A percentile compares a stretch with the other conserved stretches of the same genome.
These are phyloP conservation scores for Cheirogaleus medius DNA, from an alignment of 2,113 vertebrate species.

Conservation along the genomic window DNA sequence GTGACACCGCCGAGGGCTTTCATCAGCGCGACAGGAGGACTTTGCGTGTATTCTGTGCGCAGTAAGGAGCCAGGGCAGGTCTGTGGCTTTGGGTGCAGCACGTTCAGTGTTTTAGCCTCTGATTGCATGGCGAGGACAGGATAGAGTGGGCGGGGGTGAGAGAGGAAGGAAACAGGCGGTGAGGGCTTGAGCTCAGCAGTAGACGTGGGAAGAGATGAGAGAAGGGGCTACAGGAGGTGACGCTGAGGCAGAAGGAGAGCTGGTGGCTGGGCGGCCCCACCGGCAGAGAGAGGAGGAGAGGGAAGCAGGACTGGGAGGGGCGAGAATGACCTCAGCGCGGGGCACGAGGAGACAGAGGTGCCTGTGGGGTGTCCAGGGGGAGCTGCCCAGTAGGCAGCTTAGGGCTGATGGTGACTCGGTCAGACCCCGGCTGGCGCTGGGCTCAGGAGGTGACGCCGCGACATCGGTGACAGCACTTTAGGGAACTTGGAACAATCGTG, in stretches of 20 bases:
- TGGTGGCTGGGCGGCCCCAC: neutral
- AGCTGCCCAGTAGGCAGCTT: neutral
- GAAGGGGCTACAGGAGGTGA: neutral
- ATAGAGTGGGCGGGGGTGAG: neutral
- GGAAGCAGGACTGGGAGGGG: neutral
- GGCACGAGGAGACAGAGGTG: neutral
- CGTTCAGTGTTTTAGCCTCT: neutral
- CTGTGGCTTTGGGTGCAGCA: neutral
- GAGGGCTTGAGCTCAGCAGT: neutral
- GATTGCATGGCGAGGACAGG: neutral
- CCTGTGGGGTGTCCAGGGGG: neutral
- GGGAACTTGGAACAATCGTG: neutral
- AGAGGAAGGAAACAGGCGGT: neutral
- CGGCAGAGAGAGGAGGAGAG: neutral
- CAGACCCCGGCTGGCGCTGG: neutral
- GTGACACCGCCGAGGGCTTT: neutral
- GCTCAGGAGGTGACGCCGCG: neutral
- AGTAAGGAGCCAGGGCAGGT: neutral
- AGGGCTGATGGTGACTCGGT: neutral
- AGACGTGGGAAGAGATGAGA: neutral
- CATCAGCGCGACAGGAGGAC: neutral
- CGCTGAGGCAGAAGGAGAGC: neutral
- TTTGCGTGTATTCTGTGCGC: neutral
- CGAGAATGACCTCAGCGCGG: neutral
- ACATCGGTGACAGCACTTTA: neutral